Percentiles rank a stretch among this genome's conserved stretches.
Evolutionary conservation across 2,113 vertebrate species (phyloP).

Genomic region (Bagarius yarrelli): DNA sequence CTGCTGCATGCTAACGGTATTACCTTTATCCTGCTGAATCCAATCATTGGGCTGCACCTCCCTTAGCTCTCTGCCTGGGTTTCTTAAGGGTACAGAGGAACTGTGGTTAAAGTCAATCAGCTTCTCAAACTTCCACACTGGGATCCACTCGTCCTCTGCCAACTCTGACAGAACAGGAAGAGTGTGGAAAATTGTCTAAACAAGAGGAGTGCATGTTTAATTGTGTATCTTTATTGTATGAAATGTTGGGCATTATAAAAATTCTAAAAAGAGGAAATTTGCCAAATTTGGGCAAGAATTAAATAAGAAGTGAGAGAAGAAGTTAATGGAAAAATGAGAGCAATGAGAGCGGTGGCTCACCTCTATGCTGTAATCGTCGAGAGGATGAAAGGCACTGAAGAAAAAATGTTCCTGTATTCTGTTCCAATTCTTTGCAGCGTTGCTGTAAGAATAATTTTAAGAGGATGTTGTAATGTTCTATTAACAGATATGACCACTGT

Average conservation of each 20-base stretch:
- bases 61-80: slow-evolving; percentile 63
- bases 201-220: slow-evolving; percentile 18
- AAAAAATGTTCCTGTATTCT: slow-evolving; percentile 96
- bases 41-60: slow-evolving; percentile 81
- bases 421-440: slow-evolving; percentile 89
- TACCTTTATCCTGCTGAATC: slow-evolving; percentile 89
- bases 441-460: slow-evolving; percentile 66
- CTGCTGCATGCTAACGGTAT: slow-evolving; percentile 5
- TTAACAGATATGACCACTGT: not conserved
- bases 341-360: slow-evolving; percentile 2
- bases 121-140: slow-evolving; percentile 77
- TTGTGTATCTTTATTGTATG: not conserved
- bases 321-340: too few species aligned
- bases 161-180: slow-evolving; percentile 86
- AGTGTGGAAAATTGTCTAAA: slow-evolving; percentile 84
- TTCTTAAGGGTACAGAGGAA: slow-evolving; percentile 66
- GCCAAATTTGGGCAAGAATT: not conserved
- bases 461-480: not conserved
- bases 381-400: slow-evolving; percentile 66
- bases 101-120: slow-evolving; percentile 68
- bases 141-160: slow-evolving; percentile 89
- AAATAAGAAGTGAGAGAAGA: not conserved
- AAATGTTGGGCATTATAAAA: not conserved
- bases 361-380: slow-evolving; percentile 53
- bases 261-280: not conserved